These are phyloP conservation scores for Ashinkailepas kermadecensis DNA, from an alignment of 2,888 invertebrate species.

Conservation along the genomic window DNA sequence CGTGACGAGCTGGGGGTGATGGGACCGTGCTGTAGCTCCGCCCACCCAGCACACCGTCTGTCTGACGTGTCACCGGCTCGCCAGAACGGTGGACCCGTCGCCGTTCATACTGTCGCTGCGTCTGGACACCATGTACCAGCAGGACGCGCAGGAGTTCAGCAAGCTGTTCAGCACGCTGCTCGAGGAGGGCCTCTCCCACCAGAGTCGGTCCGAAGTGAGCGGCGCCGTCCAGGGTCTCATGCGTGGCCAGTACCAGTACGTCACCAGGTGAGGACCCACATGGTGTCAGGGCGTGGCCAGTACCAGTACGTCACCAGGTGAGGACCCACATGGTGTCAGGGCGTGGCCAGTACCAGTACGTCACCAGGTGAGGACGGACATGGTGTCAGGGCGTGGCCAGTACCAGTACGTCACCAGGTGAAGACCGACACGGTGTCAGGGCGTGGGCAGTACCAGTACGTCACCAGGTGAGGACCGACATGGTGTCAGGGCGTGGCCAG, in stretches of 20 bases:
- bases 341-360: too few relatives aligned
- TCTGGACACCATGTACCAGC: conserved; percentile 52
- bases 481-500: too few relatives aligned
- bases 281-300: neutral
- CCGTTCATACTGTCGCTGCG: conserved; percentile 51
- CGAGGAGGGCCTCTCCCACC: conserved; percentile 47
- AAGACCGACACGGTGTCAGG: too few relatives aligned
- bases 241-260: conserved; percentile 47
- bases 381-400: too few relatives aligned
- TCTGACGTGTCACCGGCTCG: conserved; percentile 21
- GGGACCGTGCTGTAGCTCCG: too few relatives aligned
- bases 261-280: conserved; percentile 44
- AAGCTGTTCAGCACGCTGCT: conserved; percentile 53
- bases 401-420: too few relatives aligned
- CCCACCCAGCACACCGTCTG: neutral
- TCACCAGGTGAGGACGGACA: too few relatives aligned
- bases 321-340: too few relatives aligned
- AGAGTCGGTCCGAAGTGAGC: conserved; percentile 38
- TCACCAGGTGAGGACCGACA: too few relatives aligned
- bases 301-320: too few relatives aligned
- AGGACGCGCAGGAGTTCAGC: conserved; percentile 59
- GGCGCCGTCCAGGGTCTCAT: conserved; percentile 46
- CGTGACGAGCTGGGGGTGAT: too few relatives aligned
- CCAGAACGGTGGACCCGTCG: conserved; percentile 49
- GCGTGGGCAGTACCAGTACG: too few relatives aligned